These are phyloP conservation scores for Ceryle rudis DNA, from an alignment of 2,797 vertebrate species.

Conservation along the genomic window DNA sequence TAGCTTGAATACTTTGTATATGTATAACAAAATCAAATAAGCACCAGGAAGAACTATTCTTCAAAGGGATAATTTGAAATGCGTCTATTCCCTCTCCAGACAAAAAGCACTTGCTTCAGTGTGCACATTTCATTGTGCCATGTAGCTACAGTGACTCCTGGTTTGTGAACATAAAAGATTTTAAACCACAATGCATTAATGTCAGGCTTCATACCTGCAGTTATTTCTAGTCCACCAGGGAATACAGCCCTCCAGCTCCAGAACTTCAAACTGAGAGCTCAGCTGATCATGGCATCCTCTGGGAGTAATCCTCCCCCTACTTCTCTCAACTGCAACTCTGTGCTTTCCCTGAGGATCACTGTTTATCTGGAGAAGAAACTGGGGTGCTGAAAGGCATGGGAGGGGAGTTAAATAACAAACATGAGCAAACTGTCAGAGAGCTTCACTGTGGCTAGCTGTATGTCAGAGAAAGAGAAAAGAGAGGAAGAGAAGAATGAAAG, in stretches of 20 bases:
- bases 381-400: neutral
- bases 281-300: neutral
- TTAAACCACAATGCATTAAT: constrained; percentile 8
- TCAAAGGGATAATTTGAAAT: constrained; percentile 47
- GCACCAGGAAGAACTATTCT: constrained; percentile 40
- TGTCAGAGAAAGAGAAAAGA: neutral
- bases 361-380: neutral
- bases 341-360: neutral
- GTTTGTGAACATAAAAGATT: constrained; percentile 17
- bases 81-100: constrained; percentile 12
- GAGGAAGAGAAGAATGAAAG: neutral
- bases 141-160: neutral
- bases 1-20: constrained; percentile 49
- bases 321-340: neutral
- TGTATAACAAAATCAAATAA: constrained; percentile 64
- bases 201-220: constrained; percentile 14
- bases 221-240: neutral
- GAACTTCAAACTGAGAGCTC: constrained; percentile 23
- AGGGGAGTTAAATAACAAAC: neutral
- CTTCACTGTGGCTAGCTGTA: neutral
- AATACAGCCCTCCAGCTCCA: neutral
- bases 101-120: constrained; percentile 7
- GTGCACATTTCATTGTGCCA: neutral
- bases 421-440: neutral
- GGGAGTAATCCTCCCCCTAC: neutral